A percentile compares a stretch with the other conserved stretches of the same genome.
Evolutionary conservation across 2,113 vertebrate species (phyloP).

Genomic region (Hiodon tergisus): DNA sequence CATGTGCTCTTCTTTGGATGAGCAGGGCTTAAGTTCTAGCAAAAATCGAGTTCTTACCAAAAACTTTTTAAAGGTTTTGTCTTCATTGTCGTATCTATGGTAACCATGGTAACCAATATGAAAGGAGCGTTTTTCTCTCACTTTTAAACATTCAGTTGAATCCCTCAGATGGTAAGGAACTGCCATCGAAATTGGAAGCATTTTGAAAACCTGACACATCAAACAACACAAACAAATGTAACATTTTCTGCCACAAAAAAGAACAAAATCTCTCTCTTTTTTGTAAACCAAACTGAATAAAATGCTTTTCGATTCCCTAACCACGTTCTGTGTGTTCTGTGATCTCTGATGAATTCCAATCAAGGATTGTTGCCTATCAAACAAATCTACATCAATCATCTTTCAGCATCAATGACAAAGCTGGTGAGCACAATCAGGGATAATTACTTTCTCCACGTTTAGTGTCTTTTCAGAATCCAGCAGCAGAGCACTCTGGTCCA

Average conservation of each 20-base stretch:
- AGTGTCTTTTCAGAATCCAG: slow-evolving; percentile 64
- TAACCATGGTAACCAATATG: not conserved
- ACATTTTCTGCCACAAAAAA: not conserved
- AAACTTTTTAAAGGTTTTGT: not conserved
- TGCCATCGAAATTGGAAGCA: not conserved
- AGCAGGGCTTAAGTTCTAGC: too few species aligned
- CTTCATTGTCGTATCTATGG: not conserved
- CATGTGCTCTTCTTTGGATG: too few species aligned
- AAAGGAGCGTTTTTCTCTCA: not conserved
- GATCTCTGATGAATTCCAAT: too few species aligned
- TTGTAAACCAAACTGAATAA: too few species aligned
- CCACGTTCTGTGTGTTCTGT: too few species aligned
- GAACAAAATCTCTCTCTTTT: not conserved
- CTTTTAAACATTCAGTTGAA: not conserved
- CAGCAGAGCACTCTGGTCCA: slow-evolving; percentile 75
- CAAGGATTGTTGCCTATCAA: too few species aligned
- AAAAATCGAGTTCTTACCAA: not conserved
- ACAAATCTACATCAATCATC: too few species aligned
- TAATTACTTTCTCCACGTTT: slow-evolving; percentile 38
- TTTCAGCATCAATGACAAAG: too few species aligned
- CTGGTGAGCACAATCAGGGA: too few species aligned
- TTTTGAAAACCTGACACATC: not conserved
- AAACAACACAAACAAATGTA: not conserved
- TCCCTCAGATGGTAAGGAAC: not conserved
- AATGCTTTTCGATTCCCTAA: too few species aligned